Evolutionary conservation across 2,888 invertebrate species (phyloP), one percentile per base, ranked within the genome.

Genomic region (Brenthis ino): DNA sequence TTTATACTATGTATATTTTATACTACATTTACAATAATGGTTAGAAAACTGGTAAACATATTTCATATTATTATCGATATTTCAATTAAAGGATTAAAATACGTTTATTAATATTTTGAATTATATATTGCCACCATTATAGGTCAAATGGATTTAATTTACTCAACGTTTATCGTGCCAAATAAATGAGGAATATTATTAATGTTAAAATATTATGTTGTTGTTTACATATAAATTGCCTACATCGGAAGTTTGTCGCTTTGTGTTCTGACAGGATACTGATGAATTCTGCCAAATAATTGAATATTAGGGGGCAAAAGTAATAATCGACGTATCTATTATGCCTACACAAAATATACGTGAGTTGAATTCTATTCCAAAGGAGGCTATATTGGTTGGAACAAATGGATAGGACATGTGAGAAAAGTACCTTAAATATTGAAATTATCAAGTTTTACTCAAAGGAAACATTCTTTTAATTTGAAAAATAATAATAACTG

Each of bases 111-210:
- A 51, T 50, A 63, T 53, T 51, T 53, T 20, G 5, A 6, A 37
- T 63, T 51, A 63, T 43, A 63, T 53, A 63, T 63, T 53, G 37
- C 53, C 14, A 5, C 37, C 5, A 53, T 63, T 37, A 53, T 37
- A 53, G 37, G 63, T 53, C 53, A 63, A 51, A 53, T 24, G 16
- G 37, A 43, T 63, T 20, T 63, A 53, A 63, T 33, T 37, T 53
- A 37, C 16, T 33, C 33, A 50, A 60, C 58, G 61, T 53, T 20
- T 51, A 63, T 13, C 8, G 33, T 37, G 20, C 33, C 51, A 61
- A 51, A 63, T 63, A 63, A 63, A 63, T 63, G 43, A 50, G 58
- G 58, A 60, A 60, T 60, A 60, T 50, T 60, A 50, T 28, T 50
- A 28, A 60, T 50, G 58, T 60, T 60, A 63, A 28, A 63, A 63